These are phyloP conservation scores for Trypoxylus dichotomus DNA, from an alignment of 1,140 invertebrate species.

Conservation along the genomic window DNA sequence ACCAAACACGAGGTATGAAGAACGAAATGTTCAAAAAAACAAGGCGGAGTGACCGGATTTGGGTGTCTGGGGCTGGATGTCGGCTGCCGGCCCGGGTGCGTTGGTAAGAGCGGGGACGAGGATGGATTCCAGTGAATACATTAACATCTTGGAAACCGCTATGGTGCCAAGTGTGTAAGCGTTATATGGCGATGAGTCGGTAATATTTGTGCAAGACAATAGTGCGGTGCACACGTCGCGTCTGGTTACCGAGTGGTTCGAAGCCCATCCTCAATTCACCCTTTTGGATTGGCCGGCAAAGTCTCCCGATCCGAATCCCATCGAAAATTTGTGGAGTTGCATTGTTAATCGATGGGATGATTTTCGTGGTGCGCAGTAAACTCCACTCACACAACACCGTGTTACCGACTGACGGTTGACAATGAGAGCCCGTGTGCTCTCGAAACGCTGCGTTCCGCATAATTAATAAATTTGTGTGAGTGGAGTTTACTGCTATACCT, in stretches of 20 bases:
- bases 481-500: too few relatives aligned
- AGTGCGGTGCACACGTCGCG: not conserved
- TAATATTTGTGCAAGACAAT: not conserved
- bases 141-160: too few relatives aligned
- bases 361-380: too few relatives aligned
- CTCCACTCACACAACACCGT: too few relatives aligned
- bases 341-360: not conserved
- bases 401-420: too few relatives aligned
- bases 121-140: too few relatives aligned
- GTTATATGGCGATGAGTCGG: not conserved
- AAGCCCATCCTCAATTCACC: not conserved
- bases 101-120: not conserved
- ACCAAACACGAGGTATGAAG: not conserved
- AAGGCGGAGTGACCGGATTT: not conserved
- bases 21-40: not conserved
- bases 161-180: not conserved
- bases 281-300: too few relatives aligned
- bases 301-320: too few relatives aligned
- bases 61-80: not conserved
- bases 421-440: too few relatives aligned
- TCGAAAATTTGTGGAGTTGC: too few relatives aligned
- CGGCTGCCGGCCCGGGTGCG: not conserved
- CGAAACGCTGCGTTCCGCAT: too few relatives aligned
- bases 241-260: not conserved
- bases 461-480: too few relatives aligned